Base-by-base conservation (phyloP, 2,797 vertebrate species). In the Agapornis canus region DNA sequence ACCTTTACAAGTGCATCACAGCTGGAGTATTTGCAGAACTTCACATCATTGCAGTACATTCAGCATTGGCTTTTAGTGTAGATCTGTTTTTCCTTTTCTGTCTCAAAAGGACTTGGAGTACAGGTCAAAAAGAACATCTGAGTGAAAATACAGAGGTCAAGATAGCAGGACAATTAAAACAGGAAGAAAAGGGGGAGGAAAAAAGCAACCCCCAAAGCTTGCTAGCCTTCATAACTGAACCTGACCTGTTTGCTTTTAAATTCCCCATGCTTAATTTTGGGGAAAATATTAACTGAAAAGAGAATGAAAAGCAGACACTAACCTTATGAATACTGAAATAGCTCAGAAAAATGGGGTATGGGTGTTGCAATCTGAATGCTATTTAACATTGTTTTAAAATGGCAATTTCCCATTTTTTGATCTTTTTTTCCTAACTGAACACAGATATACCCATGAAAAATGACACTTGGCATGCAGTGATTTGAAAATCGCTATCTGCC, bases 401-500 rank as follows among this genome's bases (percentile, higher is more conserved):
- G 91, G 21, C 84, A 78, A 68, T 94, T 86, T 86, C 65, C n/a
- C 21, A 7, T 45, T 90, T 92, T 89, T 82, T 40, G 61, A 56
- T 78, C 16, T 35, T 40, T 78, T 80, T 90, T 73, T 40, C 11
- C 11, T 86, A 89, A 87, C 48, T 61, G 25, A 81, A 80, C 69
- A 52, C 37, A 90, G 56, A 94, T 85, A 92, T 42, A 89, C 68
- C 82, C n/a, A 2, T 88, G 92, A 87, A 95, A 97, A 87, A 96
- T 97, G 93, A 96, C 92, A 90, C 86, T 97, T 97, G 95, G 95
- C 79, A 91, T 95, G 93, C 51, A 22, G 89, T 96, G 95, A 98
- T 98, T 98, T 95, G 95, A 96, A 97, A 97, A 94, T 94, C 86
- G 5, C 94, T 97, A 86, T 97, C 97, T 97, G 96, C 85, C 96